phyloP scores from a whole-genome alignment of 2,113 vertebrate species.

The Glaucidium brasilianum region DNA sequence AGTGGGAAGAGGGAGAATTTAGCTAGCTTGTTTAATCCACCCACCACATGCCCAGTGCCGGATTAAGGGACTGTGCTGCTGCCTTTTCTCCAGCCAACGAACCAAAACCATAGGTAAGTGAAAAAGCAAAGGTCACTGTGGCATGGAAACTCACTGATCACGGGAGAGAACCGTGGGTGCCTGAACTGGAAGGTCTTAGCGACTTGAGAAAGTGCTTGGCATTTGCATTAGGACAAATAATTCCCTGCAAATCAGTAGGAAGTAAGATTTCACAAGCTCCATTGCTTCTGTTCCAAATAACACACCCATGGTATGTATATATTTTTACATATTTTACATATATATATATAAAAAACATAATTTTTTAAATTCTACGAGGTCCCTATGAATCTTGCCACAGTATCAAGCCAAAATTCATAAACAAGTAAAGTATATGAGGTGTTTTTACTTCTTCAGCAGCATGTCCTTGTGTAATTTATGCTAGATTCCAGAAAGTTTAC shows the following conservation, averaged over 20 bases:
- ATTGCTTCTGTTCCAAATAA: background rate
- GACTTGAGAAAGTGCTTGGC: background rate
- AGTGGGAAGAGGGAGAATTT: background rate
- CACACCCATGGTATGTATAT: rapidly evolving
- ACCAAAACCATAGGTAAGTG: rapidly evolving
- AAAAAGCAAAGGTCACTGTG: background rate
- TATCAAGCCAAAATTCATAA: background rate
- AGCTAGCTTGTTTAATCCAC: background rate
- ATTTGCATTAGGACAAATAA: background rate
- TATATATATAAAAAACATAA: no score
- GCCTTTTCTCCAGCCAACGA: background rate
- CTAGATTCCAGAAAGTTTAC: background rate
- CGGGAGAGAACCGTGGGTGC: background rate
- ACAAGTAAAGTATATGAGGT: background rate
- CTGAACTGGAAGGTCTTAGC: background rate
- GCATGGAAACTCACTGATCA: background rate
- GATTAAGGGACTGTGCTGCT: background rate
- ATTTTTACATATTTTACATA: background rate
- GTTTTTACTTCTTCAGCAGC: background rate
- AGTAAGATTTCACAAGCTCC: background rate
- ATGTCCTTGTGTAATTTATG: background rate
- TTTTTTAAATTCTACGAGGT: background rate
- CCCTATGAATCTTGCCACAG: background rate
- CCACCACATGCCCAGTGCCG: rapidly evolving
- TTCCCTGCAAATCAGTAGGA: background rate